These are phyloP conservation scores for Drosophila gaucha DNA, from an alignment of 2,888 invertebrate genomes.

Conservation along the genomic window DNA sequence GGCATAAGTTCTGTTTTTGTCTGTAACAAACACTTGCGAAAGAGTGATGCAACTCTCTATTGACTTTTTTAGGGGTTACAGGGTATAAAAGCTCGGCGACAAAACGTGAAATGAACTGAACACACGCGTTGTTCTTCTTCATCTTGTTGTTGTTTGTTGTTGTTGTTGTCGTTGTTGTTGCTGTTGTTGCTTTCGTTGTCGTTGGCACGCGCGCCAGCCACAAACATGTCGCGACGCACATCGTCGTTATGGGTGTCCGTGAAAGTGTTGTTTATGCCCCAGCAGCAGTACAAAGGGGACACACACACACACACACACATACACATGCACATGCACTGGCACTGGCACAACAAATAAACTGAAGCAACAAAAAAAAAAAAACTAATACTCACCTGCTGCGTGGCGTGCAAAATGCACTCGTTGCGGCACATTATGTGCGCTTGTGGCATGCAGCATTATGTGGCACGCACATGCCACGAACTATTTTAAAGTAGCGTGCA, in stretches of 20 bases:
- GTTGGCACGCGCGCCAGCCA: slow-evolving; percentile 62
- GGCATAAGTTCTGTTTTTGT: too few species aligned
- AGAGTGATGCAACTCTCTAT: too few species aligned
- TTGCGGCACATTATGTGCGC: slow-evolving; percentile 3
- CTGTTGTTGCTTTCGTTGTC: slow-evolving; percentile 20
- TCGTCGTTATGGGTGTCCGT: slow-evolving; percentile 56
- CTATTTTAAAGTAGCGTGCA: slow-evolving; percentile 40
- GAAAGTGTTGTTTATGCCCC: slow-evolving; percentile 67
- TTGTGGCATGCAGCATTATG: slow-evolving; percentile 23
- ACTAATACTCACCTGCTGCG: slow-evolving; percentile 46
- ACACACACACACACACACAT: slow-evolving; percentile 11
- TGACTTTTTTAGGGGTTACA: neutral
- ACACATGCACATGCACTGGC: neutral
- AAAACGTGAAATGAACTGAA: slow-evolving; percentile 16
- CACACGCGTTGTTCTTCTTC: slow-evolving; percentile 14
- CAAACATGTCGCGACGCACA: slow-evolving; percentile 69
- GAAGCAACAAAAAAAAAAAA: slow-evolving; percentile 18
- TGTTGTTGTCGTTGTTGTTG: slow-evolving; percentile 7
- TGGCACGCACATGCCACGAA: slow-evolving; percentile 14
- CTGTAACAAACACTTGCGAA: too few species aligned
- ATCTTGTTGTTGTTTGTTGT: too few species aligned
- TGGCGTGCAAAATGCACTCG: slow-evolving; percentile 36
- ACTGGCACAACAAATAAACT: slow-evolving; percentile 17
- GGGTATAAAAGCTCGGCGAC: slow-evolving; percentile 26
- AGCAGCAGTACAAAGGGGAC: slow-evolving; percentile 31